Evolutionary conservation across 2,113 vertebrate genomes (phyloP), one percentile per base, ranked within the genome.

Genomic region (Sitta europaea): DNA sequence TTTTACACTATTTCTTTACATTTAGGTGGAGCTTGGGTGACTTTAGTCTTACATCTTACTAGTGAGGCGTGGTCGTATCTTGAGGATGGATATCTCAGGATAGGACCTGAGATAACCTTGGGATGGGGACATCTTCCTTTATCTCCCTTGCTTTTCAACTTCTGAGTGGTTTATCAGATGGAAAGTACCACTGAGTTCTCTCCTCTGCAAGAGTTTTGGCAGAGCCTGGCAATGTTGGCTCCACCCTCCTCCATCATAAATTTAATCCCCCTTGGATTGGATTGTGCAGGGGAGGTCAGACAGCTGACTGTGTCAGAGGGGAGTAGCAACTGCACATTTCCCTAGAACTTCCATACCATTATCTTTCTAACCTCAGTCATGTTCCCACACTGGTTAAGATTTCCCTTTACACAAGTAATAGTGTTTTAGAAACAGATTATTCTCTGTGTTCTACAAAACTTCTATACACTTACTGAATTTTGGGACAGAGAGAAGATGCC

Each of bases 251-350:
- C 62, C 40, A 21, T 16, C 31, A 11, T 5, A 31, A 5, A 1
- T 14, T 43, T 13, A 77, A 45, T 62, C 14, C 24, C 31, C 11
- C 38, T 53, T 55, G 40, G 27, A 36, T 3, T 79, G 50, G 12
- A 7, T 12, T 25, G 10, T 66, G 21, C 43, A 12, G 6, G 33
- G n/a, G 16, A 66, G 50, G 62, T 55, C 12, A 6, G 62, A 55
- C 13, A 8, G 12, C n/a, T 66, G 48, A 43, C 20, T 1, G 1
- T n/a, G n/a, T n/a, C n/a, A n/a, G n/a, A n/a, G 1, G 16, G 33
- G 20, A 36, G 12, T 4, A 67, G 22, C n/a, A 13, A 25, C 42
- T 10, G 3, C 28, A 17, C 6, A 1, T 38, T 57, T 25, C 51
- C 17, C 42, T 27, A 4, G 14, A 47, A 47, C 42, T 57, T 22